Percentiles rank a stretch among this genome's conserved stretches.
Evolutionary conservation across 2,797 vertebrate genomes (phyloP).

Genomic region (Toxotes lorentzi): DNA sequence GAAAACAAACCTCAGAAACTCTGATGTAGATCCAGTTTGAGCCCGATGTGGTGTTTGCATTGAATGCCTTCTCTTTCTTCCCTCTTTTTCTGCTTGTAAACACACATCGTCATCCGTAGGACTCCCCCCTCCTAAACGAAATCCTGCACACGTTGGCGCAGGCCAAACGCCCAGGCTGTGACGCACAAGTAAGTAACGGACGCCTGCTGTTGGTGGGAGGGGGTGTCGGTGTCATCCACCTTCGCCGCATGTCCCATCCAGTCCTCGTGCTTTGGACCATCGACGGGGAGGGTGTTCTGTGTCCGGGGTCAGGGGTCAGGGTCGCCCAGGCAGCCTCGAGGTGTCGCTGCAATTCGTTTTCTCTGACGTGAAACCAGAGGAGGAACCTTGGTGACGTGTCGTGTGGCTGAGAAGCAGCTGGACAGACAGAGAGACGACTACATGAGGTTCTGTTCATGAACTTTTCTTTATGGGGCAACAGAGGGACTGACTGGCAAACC

Average conservation of each 20-base stretch:
- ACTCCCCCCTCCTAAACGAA: constrained; percentile 87
- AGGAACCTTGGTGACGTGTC: neutral
- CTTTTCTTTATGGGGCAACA: too few species aligned
- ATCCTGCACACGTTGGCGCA: constrained; percentile 84
- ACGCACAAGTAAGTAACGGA: constrained; percentile 82
- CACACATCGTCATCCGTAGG: constrained; percentile 70
- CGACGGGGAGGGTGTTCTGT: constrained; percentile 30
- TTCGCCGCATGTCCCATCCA: constrained; percentile 76
- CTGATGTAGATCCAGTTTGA: neutral
- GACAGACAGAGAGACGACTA: too few species aligned
- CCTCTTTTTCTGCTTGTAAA: constrained; percentile 61
- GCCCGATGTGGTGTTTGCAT: constrained; percentile 42
- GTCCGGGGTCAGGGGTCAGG: constrained; percentile 38
- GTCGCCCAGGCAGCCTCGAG: constrained; percentile 29
- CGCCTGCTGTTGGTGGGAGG: constrained; percentile 59
- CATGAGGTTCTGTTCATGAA: too few species aligned
- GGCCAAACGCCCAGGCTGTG: constrained; percentile 64
- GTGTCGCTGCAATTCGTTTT: constrained; percentile 59
- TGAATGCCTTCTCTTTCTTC: constrained; percentile 67
- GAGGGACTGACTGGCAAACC: too few species aligned
- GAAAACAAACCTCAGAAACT: neutral
- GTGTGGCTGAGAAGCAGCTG: neutral
- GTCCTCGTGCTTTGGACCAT: constrained; percentile 69
- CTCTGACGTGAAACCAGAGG: constrained; percentile 8
- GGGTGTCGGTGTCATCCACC: constrained; percentile 55